Evolutionary conservation across 2,888 invertebrate species (phyloP).

Genomic region (Chymomyza procnemis): DNA sequence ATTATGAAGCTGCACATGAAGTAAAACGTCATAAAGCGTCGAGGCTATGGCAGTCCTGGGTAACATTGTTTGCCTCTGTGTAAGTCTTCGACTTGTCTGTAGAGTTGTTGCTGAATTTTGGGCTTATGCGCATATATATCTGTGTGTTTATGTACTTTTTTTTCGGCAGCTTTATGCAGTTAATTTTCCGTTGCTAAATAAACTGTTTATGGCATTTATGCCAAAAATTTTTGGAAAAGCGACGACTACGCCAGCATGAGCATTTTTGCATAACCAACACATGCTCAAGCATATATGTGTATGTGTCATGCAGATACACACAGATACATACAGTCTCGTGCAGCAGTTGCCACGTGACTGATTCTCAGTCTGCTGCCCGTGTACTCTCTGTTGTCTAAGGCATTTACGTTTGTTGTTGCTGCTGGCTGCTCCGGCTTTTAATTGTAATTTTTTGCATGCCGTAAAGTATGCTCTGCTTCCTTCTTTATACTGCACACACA

Average conservation of each 20-base stretch:
- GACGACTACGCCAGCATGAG: conserved; percentile 18
- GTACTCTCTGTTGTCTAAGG: neutral
- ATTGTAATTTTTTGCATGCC: conserved; percentile 62
- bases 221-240: conserved; percentile 64
- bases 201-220: conserved; percentile 75
- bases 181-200: conserved; percentile 76
- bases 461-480: conserved; percentile 18
- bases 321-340: conserved; percentile 10
- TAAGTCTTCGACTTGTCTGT: conserved; percentile 20
- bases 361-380: neutral
- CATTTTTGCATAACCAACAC: conserved; percentile 53
- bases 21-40: conserved; percentile 73
- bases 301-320: neutral
- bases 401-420: neutral
- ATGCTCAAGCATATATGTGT: conserved; percentile 11
- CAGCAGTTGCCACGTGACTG: neutral
- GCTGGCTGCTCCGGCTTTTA: conserved; percentile 38
- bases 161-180: conserved; percentile 68
- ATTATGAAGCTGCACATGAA: conserved; percentile 69
- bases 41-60: conserved; percentile 52
- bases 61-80: conserved; percentile 44
- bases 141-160: conserved; percentile 12
- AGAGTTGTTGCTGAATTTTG: conserved; percentile 26
- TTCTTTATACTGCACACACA: neutral
- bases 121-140: conserved; percentile 12